phyloP scores from a whole-genome alignment of 2,113 vertebrate genomes.

The Plotosus lineatus region DNA sequence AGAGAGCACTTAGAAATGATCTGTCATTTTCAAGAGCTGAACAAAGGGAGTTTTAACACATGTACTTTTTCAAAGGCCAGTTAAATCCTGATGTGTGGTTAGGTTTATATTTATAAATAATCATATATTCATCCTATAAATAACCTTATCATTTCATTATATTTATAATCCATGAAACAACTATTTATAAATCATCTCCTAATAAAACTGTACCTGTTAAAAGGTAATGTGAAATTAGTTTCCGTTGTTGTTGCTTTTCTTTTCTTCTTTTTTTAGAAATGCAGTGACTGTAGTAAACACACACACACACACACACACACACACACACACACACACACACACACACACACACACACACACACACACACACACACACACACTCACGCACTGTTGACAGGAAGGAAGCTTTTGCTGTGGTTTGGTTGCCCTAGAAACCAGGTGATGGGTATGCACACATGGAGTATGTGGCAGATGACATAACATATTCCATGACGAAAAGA shows the following conservation, averaged over 20 bases:
- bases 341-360: not conserved
- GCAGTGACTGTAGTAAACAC: not conserved
- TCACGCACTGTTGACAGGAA: constrained; percentile 41
- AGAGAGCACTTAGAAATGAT: too few species aligned
- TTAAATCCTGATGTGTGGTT: too few species aligned
- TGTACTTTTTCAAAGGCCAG: too few species aligned
- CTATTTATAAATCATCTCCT: too few species aligned
- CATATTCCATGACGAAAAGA: constrained; percentile 72
- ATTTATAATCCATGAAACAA: too few species aligned
- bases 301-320: constrained; percentile 37
- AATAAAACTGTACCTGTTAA: not conserved
- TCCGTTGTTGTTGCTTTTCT: too few species aligned
- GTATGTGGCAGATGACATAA: constrained; percentile 65
- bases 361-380: not conserved
- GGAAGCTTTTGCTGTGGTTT: constrained; percentile 72
- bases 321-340: not conserved
- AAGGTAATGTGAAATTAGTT: not conserved
- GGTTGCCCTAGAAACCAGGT: constrained; percentile 72
- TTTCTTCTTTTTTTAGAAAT: not conserved
- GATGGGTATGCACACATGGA: constrained; percentile 58
- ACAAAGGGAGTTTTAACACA: too few species aligned
- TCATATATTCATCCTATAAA: too few species aligned
- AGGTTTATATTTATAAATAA: too few species aligned
- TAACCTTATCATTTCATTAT: too few species aligned
- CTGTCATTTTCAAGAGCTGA: too few species aligned